A percentile compares a stretch with the other conserved stretches of the same genome.
These are phyloP conservation scores for Cyaniris semiargus DNA, from an alignment of 2,888 invertebrate species.

Conservation along the genomic window DNA sequence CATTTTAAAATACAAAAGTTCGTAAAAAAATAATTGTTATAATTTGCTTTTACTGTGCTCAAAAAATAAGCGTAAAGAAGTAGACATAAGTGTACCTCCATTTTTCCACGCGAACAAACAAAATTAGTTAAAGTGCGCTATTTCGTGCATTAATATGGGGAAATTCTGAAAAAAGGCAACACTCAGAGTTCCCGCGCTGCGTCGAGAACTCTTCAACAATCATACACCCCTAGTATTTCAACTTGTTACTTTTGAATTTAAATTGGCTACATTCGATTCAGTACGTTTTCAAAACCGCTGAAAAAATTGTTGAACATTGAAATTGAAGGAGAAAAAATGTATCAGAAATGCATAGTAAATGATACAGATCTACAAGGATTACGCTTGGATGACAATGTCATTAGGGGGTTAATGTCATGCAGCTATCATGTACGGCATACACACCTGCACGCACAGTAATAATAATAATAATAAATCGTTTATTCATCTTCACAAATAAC, in stretches of 20 bases:
- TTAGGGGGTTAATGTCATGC: no score
- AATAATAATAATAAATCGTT: no score
- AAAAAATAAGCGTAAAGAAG: constrained; percentile 2
- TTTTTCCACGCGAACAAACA: constrained; percentile 10
- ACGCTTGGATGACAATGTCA: no score
- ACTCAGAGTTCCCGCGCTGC: constrained; percentile 16
- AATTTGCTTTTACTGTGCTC: neutral
- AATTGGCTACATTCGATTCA: constrained; percentile 1
- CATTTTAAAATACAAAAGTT: no score
- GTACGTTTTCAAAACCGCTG: neutral
- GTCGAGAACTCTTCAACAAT: constrained; percentile 16
- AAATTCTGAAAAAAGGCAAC: constrained; percentile 26
- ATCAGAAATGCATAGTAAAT: neutral
- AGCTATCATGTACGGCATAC: no score
- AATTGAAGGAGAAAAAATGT: neutral
- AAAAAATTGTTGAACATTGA: neutral
- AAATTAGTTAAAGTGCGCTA: constrained; percentile 24
- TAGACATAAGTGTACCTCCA: neutral
- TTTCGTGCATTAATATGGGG: constrained; percentile 21
- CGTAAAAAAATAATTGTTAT: no score
- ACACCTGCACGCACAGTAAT: no score
- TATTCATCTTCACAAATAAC: no score
- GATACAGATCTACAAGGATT: neutral
- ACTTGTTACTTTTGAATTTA: neutral
- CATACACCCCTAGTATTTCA: constrained; percentile 3